Conservation (phyloP, 2,797 vertebrate genomes). For the Vipera latastei region DNA sequence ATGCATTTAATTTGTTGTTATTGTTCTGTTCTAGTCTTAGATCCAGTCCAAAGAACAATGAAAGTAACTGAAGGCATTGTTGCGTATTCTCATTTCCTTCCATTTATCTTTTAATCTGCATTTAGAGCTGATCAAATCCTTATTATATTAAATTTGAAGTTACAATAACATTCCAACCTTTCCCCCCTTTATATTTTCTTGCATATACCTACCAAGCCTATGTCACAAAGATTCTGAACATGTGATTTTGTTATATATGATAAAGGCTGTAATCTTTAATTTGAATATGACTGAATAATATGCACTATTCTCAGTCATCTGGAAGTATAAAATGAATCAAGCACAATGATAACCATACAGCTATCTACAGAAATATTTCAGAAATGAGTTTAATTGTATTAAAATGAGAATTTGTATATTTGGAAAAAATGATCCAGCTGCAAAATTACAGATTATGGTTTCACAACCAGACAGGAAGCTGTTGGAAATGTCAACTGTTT, state of each 20-base stretch:
- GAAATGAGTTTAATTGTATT: neutral
- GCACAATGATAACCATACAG: neutral
- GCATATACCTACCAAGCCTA: neutral
- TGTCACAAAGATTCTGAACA: neutral
- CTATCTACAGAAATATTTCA: neutral
- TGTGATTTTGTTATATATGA: neutral
- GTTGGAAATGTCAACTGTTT: neutral
- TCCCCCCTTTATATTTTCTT: neutral
- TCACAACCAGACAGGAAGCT: neutral
- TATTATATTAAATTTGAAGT: neutral
- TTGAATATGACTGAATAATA: neutral
- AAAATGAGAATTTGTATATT: neutral
- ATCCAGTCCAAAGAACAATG: neutral
- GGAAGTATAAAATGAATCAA: neutral
- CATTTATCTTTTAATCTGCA: neutral
- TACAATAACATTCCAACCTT: neutral
- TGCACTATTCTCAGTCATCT: neutral
- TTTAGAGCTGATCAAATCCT: neutral
- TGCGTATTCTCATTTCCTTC: neutral
- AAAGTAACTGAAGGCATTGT: neutral
- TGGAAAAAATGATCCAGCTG: neutral
- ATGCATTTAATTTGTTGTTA: neutral
- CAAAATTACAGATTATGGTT: neutral
- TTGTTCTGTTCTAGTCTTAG: neutral
- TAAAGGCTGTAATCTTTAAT: neutral